Conservation (phyloP, 2,113 vertebrate species). For the Pandion haliaetus region DNA sequence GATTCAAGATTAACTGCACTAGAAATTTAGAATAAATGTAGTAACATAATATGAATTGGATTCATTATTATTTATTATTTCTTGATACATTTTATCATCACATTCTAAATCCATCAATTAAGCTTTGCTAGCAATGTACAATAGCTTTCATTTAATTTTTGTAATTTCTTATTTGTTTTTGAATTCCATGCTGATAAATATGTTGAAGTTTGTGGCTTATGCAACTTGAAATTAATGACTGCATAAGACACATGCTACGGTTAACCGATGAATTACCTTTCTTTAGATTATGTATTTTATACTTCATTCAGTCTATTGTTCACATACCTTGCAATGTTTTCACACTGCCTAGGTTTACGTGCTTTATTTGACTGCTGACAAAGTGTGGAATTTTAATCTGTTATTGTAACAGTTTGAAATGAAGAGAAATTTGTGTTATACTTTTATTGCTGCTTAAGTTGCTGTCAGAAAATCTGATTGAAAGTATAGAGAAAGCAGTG, state of each 20-base stretch:
- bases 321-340: not conserved
- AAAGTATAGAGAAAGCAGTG: slow-evolving; percentile 35
- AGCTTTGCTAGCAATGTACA: not conserved
- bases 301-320: not conserved
- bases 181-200: not conserved
- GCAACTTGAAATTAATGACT: not conserved
- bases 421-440: slow-evolving; percentile 26
- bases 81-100: not conserved
- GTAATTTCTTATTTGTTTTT: not conserved
- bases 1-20: not conserved
- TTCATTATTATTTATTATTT: not conserved
- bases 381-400: slow-evolving; percentile 41
- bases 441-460: slow-evolving; percentile 41
- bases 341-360: not conserved
- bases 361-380: slow-evolving; percentile 30
- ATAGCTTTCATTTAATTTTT: not conserved
- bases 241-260: not conserved
- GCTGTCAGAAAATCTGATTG: slow-evolving; percentile 42
- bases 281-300: not conserved
- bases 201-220: not conserved
- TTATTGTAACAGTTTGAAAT: slow-evolving; percentile 38
- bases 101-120: not conserved
- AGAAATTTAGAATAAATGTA: not conserved
- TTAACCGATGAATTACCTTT: not conserved
- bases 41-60: not conserved